A percentile compares a stretch with the other conserved stretches of the same genome.
phyloP scores from a whole-genome alignment of 2,113 vertebrate genomes.

The Callorhinus ursinus region DNA sequence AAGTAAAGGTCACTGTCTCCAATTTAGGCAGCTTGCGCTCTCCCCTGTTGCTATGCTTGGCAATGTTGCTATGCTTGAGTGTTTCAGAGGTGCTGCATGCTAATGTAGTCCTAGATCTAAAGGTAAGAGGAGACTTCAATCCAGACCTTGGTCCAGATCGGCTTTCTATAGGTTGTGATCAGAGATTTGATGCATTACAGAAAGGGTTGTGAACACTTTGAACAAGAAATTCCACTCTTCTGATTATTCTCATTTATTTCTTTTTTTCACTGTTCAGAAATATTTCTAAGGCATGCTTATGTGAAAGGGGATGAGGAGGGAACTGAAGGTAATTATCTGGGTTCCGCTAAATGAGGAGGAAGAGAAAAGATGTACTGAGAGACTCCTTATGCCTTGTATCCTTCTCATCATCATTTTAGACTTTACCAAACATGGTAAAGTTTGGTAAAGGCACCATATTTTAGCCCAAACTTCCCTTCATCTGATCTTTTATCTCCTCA shows the following conservation, averaged over 20 bases:
- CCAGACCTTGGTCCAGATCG: background rate
- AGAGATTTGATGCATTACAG: background rate
- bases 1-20: slow-evolving; percentile 62
- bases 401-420: background rate
- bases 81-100: background rate
- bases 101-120: background rate
- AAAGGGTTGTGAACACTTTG: background rate
- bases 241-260: background rate
- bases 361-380: background rate
- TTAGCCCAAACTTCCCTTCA: background rate
- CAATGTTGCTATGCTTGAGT: background rate
- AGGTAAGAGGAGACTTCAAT: background rate
- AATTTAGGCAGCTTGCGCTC: background rate
- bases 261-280: background rate
- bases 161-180: background rate
- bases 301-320: background rate
- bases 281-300: background rate
- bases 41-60: background rate
- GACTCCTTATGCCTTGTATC: background rate
- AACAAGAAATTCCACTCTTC: background rate
- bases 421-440: background rate
- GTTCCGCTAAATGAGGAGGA: background rate
- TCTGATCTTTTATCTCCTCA: background rate
- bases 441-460: background rate
- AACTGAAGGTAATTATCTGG: background rate